Evolutionary conservation across 2,797 vertebrate genomes (phyloP).

Genomic region (Dromococcyx pavoninus): DNA sequence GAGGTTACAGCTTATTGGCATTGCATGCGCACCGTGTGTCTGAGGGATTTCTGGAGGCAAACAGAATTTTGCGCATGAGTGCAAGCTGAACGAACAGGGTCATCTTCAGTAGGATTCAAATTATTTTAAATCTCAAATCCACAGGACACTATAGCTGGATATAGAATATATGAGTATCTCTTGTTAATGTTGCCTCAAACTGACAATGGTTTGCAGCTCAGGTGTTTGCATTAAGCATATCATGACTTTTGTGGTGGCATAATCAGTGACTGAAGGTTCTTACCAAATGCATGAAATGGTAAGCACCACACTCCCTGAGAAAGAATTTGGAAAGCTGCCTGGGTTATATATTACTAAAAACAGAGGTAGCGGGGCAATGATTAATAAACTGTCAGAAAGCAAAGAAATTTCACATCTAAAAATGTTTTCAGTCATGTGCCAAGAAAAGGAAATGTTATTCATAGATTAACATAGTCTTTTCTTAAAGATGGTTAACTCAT

Average conservation of each 20-base stretch:
- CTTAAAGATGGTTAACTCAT: not conserved
- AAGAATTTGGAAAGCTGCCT: constrained; percentile 42
- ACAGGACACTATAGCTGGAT: not conserved
- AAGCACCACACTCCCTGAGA: not conserved
- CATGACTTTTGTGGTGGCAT: not conserved
- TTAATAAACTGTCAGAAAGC: constrained; percentile 55
- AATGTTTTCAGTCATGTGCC: not conserved
- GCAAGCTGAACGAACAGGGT: not conserved
- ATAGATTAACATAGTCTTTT: not conserved
- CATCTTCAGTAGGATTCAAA: not conserved
- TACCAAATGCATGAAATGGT: not conserved
- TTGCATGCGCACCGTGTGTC: not conserved
- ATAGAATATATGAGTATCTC: not conserved
- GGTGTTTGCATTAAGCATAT: not conserved
- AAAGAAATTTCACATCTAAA: not conserved
- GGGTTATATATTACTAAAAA: not conserved
- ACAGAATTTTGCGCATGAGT: not conserved
- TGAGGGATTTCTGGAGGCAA: not conserved
- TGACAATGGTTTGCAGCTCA: not conserved
- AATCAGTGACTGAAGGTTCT: not conserved
- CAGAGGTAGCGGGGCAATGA: constrained; percentile 31
- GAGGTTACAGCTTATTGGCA: not conserved
- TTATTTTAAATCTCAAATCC: not conserved
- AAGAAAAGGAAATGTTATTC: not conserved
- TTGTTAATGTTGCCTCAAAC: not conserved